Evolutionary conservation across 2,113 vertebrate species (phyloP).

Genomic region (Ceyx melanurus): DNA sequence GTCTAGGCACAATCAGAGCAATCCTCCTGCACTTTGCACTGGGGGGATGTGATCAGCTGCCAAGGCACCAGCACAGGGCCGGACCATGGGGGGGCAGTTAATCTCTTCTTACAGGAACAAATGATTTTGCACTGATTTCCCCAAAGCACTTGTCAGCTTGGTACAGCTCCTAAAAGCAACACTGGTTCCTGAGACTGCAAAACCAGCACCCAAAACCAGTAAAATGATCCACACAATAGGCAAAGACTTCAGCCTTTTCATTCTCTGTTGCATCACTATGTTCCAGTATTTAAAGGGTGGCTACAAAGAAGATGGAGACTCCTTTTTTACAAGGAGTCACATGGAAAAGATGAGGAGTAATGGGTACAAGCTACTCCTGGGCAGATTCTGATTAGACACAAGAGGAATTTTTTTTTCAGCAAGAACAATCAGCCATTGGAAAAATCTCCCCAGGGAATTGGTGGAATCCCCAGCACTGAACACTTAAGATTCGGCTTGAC

Average conservation of each 20-base stretch:
- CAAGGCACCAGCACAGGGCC: fast-evolving
- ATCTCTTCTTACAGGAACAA: background rate
- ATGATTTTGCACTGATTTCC: background rate
- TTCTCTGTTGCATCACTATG: background rate
- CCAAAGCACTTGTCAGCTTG: background rate
- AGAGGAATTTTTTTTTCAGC: background rate
- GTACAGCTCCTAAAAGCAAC: background rate
- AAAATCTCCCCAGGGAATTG: background rate
- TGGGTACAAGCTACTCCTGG: background rate
- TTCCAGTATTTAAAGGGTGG: background rate
- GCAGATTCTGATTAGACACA: background rate
- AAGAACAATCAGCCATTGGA: background rate
- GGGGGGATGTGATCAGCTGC: fast-evolving
- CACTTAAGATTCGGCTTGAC: background rate
- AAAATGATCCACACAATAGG: background rate
- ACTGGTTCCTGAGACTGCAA: background rate
- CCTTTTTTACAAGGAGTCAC: background rate
- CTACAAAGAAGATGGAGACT: background rate
- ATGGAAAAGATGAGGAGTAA: background rate
- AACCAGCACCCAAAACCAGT: background rate
- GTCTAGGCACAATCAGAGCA: background rate
- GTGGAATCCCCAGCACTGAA: background rate
- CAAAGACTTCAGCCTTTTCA: background rate
- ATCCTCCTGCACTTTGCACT: background rate
- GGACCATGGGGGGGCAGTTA: fast-evolving